A percentile compares a stretch with the other conserved stretches of the same genome.
phyloP scores from a whole-genome alignment of 2,797 vertebrate genomes.

The Staurois parvus region DNA sequence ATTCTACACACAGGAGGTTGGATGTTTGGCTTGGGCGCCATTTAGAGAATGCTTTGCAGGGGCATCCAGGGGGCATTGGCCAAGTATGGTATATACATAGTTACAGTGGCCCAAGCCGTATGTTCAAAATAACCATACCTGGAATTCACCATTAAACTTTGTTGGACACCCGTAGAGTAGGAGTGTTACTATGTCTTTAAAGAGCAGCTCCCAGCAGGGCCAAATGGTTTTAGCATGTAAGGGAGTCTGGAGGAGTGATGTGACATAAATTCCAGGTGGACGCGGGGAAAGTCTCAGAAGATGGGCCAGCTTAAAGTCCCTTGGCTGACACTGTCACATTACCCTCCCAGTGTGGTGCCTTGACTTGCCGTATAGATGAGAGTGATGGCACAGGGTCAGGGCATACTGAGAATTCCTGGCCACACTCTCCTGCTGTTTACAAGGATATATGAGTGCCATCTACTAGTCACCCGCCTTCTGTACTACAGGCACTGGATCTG shows the following conservation, averaged over 20 bases:
- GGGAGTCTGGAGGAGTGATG: not conserved
- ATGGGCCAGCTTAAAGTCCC: not conserved
- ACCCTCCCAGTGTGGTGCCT: conserved; percentile 12
- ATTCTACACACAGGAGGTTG: too few species aligned
- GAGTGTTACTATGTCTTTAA: not conserved
- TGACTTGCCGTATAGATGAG: not conserved
- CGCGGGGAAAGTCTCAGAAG: conserved; percentile 14
- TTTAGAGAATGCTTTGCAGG: too few species aligned
- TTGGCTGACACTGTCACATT: conserved; percentile 21
- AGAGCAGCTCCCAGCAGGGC: not conserved
- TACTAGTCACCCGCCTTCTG: not conserved
- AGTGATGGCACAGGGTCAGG: conserved; percentile 5
- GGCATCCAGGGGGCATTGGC: too few species aligned
- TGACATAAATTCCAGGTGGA: conserved; percentile 39
- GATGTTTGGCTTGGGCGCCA: too few species aligned
- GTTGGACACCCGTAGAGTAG: too few species aligned
- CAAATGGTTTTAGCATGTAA: conserved; percentile 17
- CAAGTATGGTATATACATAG: too few species aligned
- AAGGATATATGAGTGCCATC: not conserved
- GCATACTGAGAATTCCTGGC: conserved; percentile 12
- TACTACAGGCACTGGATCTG: not conserved
- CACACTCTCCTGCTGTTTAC: conserved; percentile 6
- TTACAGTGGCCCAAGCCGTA: too few species aligned
- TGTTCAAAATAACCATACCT: not conserved
- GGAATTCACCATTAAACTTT: not conserved